These are phyloP conservation scores for Halcyon smyrnensis DNA, from an alignment of 2,797 vertebrate species.

Conservation along the genomic window DNA sequence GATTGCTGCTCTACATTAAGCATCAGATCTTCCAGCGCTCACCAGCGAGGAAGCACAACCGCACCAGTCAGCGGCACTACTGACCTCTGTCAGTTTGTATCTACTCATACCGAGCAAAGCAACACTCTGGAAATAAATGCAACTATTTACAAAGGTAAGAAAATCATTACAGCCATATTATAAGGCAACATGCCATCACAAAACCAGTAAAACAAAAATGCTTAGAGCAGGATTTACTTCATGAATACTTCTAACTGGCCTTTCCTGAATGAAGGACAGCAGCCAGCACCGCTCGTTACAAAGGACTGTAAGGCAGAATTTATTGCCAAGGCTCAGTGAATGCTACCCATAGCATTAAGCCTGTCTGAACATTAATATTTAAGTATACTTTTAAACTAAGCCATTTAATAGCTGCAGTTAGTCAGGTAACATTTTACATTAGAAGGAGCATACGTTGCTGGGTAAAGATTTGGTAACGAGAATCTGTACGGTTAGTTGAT, in stretches of 20 bases:
- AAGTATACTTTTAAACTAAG: slow-evolving; percentile 33
- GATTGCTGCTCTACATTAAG: background rate
- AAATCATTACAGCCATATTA: background rate
- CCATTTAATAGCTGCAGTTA: slow-evolving; percentile 9
- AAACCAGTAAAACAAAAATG: background rate
- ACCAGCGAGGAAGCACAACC: background rate
- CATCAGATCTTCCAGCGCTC: background rate
- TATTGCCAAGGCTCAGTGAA: background rate
- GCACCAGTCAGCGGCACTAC: background rate
- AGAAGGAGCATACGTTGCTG: accelerated
- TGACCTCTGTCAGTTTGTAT: background rate
- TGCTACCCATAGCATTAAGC: background rate
- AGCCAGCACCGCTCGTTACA: background rate
- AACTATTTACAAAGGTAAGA: slow-evolving; percentile 4
- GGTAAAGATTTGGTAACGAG: background rate
- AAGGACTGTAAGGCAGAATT: background rate
- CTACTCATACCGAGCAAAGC: accelerated
- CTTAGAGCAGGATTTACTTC: background rate
- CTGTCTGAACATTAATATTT: slow-evolving; percentile 48
- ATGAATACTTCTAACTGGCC: background rate
- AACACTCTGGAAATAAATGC: background rate
- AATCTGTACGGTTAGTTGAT: background rate
- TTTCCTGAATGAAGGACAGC: slow-evolving; percentile 21
- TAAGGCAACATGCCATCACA: background rate
- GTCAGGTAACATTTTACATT: background rate